Percentiles rank a stretch among this genome's conserved stretches.
These are phyloP conservation scores for Thomomys bottae DNA, from an alignment of 2,113 vertebrate species.

Conservation along the genomic window DNA sequence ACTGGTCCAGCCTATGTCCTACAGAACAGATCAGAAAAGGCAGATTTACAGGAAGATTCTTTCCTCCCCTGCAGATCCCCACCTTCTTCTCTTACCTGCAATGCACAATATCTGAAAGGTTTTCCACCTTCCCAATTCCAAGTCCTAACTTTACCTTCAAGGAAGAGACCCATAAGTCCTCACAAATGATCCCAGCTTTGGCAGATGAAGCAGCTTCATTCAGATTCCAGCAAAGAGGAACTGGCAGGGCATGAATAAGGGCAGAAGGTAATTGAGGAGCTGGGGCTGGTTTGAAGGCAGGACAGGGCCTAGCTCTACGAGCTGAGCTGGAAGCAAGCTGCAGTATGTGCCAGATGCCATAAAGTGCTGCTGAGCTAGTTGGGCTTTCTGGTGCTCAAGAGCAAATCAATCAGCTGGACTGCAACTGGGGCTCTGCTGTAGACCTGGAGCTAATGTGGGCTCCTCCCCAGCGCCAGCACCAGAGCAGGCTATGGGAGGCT, in stretches of 20 bases:
- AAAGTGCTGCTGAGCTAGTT: conserved; percentile 65
- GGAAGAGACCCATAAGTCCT: conserved; percentile 38
- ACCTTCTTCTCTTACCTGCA: background rate
- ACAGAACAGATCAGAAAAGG: background rate
- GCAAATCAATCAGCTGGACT: conserved; percentile 73
- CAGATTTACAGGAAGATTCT: background rate
- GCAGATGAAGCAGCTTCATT: conserved; percentile 63
- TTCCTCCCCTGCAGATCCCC: background rate
- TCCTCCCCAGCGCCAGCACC: conserved; percentile 37
- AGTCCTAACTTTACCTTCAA: conserved; percentile 17
- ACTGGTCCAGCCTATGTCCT: background rate
- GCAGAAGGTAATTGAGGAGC: conserved; percentile 64
- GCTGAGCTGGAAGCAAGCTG: conserved; percentile 65
- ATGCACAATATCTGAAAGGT: background rate
- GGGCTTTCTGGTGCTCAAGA: conserved; percentile 67
- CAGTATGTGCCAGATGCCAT: conserved; percentile 56
- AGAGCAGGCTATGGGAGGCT: background rate
- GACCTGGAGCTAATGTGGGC: conserved; percentile 40
- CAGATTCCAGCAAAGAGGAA: conserved; percentile 58
- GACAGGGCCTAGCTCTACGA: conserved; percentile 46
- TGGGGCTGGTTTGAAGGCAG: conserved; percentile 63
- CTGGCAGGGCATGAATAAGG: conserved; percentile 65
- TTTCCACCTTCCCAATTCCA: background rate
- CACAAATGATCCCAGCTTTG: conserved; percentile 12
- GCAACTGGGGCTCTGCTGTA: conserved; percentile 26